Percentiles rank a stretch among this genome's conserved stretches.
Evolutionary conservation across 2,113 vertebrate species (phyloP).

Genomic region (Carettochelys insculpta): DNA sequence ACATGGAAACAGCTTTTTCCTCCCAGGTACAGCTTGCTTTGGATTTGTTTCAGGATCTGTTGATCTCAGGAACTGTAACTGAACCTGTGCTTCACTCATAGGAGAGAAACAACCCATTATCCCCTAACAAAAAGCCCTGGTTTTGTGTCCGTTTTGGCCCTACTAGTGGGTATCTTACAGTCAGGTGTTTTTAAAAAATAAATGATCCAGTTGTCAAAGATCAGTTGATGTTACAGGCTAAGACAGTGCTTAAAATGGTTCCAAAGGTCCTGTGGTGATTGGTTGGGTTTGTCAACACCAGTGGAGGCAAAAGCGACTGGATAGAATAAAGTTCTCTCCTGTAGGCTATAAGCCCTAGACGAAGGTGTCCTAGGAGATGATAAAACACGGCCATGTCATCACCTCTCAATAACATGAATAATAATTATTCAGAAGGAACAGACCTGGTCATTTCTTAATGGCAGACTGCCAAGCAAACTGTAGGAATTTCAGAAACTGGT

Average conservation of each 20-base stretch:
- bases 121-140: neutral
- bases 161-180: neutral
- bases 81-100: neutral
- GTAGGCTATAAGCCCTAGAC: neutral
- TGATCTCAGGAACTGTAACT: neutral
- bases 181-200: neutral
- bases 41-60: neutral
- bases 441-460: neutral
- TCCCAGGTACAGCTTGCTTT: fast-evolving
- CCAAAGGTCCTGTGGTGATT: neutral
- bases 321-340: neutral
- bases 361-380: neutral
- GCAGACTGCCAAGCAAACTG: neutral
- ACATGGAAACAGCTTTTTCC: neutral
- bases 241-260: neutral
- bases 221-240: neutral
- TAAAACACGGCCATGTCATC: neutral
- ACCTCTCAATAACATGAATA: neutral
- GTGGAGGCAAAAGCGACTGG: neutral
- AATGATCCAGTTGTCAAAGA: neutral
- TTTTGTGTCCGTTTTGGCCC: neutral
- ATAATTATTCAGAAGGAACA: neutral
- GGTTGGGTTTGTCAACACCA: neutral
- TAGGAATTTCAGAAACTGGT: neutral
- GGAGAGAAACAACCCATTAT: neutral